Evolutionary conservation across 2,113 vertebrate species (phyloP).

Genomic region (Leiothrix lutea): DNA sequence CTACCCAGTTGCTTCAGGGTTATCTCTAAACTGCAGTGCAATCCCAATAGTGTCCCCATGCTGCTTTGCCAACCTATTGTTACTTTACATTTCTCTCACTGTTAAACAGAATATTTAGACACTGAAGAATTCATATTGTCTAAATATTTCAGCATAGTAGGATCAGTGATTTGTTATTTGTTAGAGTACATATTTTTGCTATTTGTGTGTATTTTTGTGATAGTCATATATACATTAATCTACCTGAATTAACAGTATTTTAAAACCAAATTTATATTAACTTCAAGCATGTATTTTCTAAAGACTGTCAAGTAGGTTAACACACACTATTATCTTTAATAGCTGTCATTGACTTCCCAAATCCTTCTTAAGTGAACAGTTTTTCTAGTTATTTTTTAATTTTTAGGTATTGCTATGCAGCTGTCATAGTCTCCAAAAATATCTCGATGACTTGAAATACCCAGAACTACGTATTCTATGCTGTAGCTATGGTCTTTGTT

Average conservation of each 20-base stretch:
- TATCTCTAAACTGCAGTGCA: slow-evolving; percentile 39
- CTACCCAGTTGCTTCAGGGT: slow-evolving; percentile 17
- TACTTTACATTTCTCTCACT: background rate
- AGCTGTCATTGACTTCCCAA: background rate
- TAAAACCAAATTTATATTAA: background rate
- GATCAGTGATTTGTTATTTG: background rate
- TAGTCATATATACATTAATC: background rate
- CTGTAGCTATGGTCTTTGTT: background rate
- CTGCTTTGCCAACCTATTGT: background rate
- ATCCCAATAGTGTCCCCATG: background rate
- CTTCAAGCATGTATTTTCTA: background rate
- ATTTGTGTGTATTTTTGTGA: background rate
- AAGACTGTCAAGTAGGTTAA: background rate
- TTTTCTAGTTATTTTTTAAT: background rate
- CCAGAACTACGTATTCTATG: background rate
- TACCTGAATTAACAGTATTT: background rate
- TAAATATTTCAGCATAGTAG: background rate
- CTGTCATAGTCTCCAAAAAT: background rate
- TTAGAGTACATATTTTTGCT: background rate
- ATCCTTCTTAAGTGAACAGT: background rate
- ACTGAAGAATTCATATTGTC: background rate
- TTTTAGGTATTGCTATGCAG: background rate
- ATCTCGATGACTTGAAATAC: background rate
- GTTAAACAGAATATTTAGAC: background rate
- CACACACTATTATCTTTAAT: background rate